Evolutionary conservation across 2,113 vertebrate species (phyloP).

Genomic region (Procavia capensis): DNA sequence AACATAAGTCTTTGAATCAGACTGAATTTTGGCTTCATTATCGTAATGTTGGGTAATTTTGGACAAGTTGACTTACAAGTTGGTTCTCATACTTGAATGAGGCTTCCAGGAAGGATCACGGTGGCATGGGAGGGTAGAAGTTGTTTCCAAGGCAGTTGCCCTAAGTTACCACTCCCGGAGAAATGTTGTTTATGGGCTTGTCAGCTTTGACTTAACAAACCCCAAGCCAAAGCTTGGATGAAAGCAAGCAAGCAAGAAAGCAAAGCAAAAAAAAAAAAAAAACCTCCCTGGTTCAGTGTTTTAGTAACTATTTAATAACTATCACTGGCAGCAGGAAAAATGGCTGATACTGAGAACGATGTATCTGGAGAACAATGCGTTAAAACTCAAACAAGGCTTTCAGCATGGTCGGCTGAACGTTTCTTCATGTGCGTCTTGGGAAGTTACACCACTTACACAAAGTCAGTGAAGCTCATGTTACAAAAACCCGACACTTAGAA

Average conservation of each 20-base stretch:
- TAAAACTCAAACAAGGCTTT: background rate
- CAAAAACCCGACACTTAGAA: conserved; percentile 28
- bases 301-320: conserved; percentile 36
- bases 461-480: background rate
- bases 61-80: background rate
- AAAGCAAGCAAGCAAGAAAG: too few species aligned
- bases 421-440: conserved; percentile 16
- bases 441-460: background rate
- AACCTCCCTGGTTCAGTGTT: background rate
- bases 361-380: conserved; percentile 7
- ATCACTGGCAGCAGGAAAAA: background rate
- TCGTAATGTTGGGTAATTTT: background rate
- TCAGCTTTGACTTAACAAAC: background rate
- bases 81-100: background rate
- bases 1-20: background rate
- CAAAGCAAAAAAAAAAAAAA: background rate
- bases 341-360: too few species aligned
- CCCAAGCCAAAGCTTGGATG: background rate
- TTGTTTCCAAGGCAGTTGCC: background rate
- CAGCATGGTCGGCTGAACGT: background rate
- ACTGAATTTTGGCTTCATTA: background rate
- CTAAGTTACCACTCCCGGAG: background rate
- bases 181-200: background rate
- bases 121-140: background rate
- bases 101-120: background rate